Base-by-base conservation (phyloP, 2,888 invertebrate species). In the Carterocephalus palaemon region DNA sequence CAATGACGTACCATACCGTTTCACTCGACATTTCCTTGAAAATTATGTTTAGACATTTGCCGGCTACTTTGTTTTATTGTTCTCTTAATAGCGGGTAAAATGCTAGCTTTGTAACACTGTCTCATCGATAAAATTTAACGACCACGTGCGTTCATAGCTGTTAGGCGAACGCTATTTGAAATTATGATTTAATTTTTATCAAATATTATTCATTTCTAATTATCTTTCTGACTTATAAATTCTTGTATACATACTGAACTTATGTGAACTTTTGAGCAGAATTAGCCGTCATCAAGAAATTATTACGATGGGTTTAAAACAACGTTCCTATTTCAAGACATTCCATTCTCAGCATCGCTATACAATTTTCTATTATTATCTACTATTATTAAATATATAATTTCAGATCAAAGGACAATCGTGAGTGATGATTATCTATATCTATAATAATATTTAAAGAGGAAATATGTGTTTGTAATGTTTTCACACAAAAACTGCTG, bases 1-100 rank as follows among this genome's bases (percentile, higher is more conserved):
- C 53, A 56, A 68, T 68, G 56, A 57, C 56, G 53, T 51, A 46
- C 49, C 56, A 52, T 51, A 46, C 49, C 33, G 47, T 51, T 60
- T 53, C 50, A 46, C 49, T 48, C 51, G 46, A 51, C 48, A 47
- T 53, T 60, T 56, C 51, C 59, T 57, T 53, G 57, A 52, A 53
- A 51, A 51, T 55, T 53, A 54, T 57, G 56, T 57, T 54, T 53
- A 53, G 52, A 57, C 48, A 46, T 53, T 53, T 48, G 47, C 49
- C 45, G 50, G 49, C 46, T 51, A 51, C 53, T 54, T 54, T 57
- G 52, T 59, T 59, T 55, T 54, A 53, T 52, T 36, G 40, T 49
- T 20, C 40, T 51, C 47, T 50, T 53, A 54, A 52, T 46, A 49
- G 43, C 28, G 12, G 23, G 48, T 49, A 55, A 54, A 59, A 54